Conservation (phyloP, 2,797 vertebrate species). For the Pelodytes ibericus region DNA sequence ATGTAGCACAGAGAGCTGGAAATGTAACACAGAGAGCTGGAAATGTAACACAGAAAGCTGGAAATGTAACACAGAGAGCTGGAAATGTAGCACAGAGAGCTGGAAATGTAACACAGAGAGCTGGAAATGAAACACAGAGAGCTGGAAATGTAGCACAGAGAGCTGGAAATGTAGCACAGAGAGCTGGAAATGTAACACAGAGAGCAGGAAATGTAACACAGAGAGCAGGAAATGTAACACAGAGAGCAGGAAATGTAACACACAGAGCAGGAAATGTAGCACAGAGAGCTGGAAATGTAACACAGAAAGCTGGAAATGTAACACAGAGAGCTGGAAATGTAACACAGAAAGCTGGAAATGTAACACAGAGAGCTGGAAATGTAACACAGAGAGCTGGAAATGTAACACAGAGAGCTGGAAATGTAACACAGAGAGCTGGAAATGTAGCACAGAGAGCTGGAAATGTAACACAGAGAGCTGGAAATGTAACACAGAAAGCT, state of each 20-base stretch:
- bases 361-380: too few relatives aligned
- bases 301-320: too few relatives aligned
- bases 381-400: conserved; percentile 17
- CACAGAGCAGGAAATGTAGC: conserved; percentile 11
- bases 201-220: too few relatives aligned
- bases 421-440: conserved; percentile 24
- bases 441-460: conserved; percentile 7
- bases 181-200: too few relatives aligned
- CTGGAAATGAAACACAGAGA: too few relatives aligned
- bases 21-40: too few relatives aligned
- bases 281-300: conserved; percentile 23
- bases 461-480: too few relatives aligned
- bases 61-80: too few relatives aligned
- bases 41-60: conserved; percentile 14
- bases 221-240: conserved; percentile 11
- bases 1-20: conserved; percentile 7
- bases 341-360: too few relatives aligned
- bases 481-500: conserved; percentile 17
- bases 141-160: conserved; percentile 29
- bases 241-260: conserved; percentile 11
- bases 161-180: conserved; percentile 27
- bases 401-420: conserved; percentile 21
- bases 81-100: conserved; percentile 22
- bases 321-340: too few relatives aligned
- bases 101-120: conserved; percentile 25